Base-by-base conservation (phyloP, 2,797 vertebrate species). In the Selene dorsalis region DNA sequence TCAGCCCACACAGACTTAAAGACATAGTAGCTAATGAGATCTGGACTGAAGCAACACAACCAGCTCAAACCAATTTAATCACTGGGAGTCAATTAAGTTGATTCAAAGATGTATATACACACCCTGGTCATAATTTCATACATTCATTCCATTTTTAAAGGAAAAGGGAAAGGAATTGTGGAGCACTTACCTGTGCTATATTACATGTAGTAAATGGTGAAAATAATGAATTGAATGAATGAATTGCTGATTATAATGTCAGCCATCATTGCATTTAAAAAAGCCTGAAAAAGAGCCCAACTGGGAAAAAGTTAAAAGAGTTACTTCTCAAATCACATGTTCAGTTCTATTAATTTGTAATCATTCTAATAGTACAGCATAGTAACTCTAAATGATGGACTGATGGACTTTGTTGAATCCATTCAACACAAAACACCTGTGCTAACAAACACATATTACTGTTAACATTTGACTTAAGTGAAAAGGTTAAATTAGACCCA, bases 21-120 rank as follows among this genome's bases (percentile, higher is more conserved):
- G 88, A 90, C 83, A 89, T 78, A 83, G 87, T 85, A 83, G 89
- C 80, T 83, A 89, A 93, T 89, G 85, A 91, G 88, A 90, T 77
- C 83, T 89, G 82, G 83, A 89, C 80, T 81, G 86, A 65, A 92
- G 90, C 82, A 90, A 55, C 48, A 53, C 35, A 12, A 39, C 32
- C 35, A 18, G n/a, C 14, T 9, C 39, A 17, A 13, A 10, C 20
- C n/a, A 50, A 22, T 76, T 83, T 47, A 75, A 72, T 79, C 67
- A 72, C 75, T 68, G 55, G 38, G 50, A 83, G 79, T 80, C 80
- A 72, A 77, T 57, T 74, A 77, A 64, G 61, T 82, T 66, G 43
- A 74, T 59, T 79, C 59, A 68, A 60, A 35, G n/a, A 66, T 57
- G 52, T 56, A 28, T 32, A 50, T n/a, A 35, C 24, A 66, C 16